Conservation (phyloP, 2,888 invertebrate genomes). For the Psylliodes chrysocephalus region DNA sequence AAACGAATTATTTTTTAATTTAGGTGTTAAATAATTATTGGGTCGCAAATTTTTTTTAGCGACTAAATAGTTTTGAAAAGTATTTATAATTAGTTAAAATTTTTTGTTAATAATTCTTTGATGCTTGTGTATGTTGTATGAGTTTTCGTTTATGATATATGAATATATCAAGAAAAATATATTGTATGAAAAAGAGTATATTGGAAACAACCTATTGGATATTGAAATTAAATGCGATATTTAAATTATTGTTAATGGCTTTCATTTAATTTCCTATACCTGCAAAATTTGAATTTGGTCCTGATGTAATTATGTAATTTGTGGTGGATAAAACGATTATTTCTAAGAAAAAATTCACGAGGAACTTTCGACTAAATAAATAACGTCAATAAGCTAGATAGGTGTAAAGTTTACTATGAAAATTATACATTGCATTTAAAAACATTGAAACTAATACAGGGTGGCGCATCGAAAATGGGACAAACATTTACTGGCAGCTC, state of each 20-base stretch:
- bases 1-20: slow-evolving; percentile 13
- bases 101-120: not conserved
- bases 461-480: too few species aligned
- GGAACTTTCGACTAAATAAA: too few species aligned
- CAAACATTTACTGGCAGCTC: too few species aligned
- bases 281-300: too few species aligned
- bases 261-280: not conserved
- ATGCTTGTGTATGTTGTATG: slow-evolving; percentile 30
- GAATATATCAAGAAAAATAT: slow-evolving; percentile 22
- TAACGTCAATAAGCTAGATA: too few species aligned
- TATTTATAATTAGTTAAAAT: slow-evolving; percentile 4
- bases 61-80: not conserved
- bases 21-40: not conserved
- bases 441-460: too few species aligned
- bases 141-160: slow-evolving; percentile 22
- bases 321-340: too few species aligned
- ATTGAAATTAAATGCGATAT: slow-evolving; percentile 1
- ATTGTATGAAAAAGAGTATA: slow-evolving; percentile 13
- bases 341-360: too few species aligned
- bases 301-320: too few species aligned
- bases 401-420: too few species aligned
- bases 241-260: not conserved
- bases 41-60: slow-evolving; percentile 4
- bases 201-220: slow-evolving; percentile 16
- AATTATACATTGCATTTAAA: too few species aligned